Evolutionary conservation across 1,140 invertebrate species (phyloP).

Genomic region (Solenopsis fugax): DNA sequence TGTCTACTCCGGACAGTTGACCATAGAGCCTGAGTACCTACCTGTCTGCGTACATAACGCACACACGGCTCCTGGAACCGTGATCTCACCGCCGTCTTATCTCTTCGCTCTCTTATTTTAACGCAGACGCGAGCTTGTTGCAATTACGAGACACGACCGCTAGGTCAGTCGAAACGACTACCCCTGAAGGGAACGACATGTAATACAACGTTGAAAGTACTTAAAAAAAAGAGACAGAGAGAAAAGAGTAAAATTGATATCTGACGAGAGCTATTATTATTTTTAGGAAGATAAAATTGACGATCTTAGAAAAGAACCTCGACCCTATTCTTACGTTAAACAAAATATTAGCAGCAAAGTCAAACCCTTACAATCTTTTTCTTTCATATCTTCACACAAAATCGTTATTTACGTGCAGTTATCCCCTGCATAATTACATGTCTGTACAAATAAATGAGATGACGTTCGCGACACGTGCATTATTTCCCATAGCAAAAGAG

Average conservation of each 20-base stretch:
- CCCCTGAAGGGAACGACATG: not conserved
- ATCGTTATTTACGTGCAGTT: not conserved
- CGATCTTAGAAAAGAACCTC: not conserved
- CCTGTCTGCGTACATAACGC: not conserved
- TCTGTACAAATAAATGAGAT: not conserved
- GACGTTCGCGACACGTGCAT: not conserved
- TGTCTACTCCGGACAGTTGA: conserved; percentile 67
- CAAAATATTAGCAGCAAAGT: not conserved
- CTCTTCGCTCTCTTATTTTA: conserved; percentile 44
- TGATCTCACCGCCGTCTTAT: conserved; percentile 32
- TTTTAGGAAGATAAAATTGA: not conserved
- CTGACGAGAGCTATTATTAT: not conserved
- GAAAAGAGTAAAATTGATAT: not conserved
- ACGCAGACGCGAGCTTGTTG: not conserved
- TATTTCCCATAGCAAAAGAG: conserved; percentile 39
- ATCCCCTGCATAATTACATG: conserved; percentile 1
- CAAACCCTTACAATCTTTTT: not conserved
- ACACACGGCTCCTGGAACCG: conserved; percentile 33
- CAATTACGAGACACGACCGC: not conserved
- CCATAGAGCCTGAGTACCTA: not conserved
- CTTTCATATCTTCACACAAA: not conserved
- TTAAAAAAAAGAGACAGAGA: not conserved
- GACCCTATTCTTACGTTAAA: not conserved
- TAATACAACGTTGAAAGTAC: not conserved
- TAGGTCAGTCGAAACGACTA: not conserved